Conservation (phyloP, 2,113 vertebrate genomes). For the Hippocampus comes region DNA sequence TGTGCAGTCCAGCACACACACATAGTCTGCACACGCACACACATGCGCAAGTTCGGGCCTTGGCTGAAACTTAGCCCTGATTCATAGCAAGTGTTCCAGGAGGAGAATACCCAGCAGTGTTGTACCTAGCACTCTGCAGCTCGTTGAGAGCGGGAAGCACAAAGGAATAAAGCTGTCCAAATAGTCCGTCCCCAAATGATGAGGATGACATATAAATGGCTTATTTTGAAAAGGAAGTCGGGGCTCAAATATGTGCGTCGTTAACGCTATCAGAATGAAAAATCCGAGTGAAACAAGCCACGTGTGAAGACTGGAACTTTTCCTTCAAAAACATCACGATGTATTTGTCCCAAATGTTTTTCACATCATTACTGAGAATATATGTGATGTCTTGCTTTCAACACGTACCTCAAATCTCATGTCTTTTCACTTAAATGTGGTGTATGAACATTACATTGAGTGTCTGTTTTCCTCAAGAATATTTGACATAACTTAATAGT, state of each 20-base stretch:
- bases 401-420: slow-evolving; percentile 8
- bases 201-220: slow-evolving; percentile 53
- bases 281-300: slow-evolving; percentile 53
- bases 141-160: slow-evolving; percentile 46
- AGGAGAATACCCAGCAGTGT: slow-evolving; percentile 70
- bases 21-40: not conserved
- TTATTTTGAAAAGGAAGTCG: slow-evolving; percentile 66
- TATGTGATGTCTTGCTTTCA: slow-evolving; percentile 1
- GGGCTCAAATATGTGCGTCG: slow-evolving; percentile 63
- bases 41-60: slow-evolving; percentile 70
- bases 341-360: slow-evolving; percentile 24
- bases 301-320: slow-evolving; percentile 42
- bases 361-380: slow-evolving; percentile 33
- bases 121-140: slow-evolving; percentile 54
- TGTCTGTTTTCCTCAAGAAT: slow-evolving; percentile 11
- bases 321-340: slow-evolving; percentile 45
- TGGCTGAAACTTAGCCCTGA: slow-evolving; percentile 70
- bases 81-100: slow-evolving; percentile 74
- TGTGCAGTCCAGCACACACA: slow-evolving; percentile 76
- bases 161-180: slow-evolving; percentile 60
- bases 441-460: slow-evolving; percentile 1
- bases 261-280: slow-evolving; percentile 66
- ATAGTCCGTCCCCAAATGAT: slow-evolving; percentile 48
- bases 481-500: slow-evolving; percentile 17
- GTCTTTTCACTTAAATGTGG: slow-evolving; percentile 5